Evolutionary conservation across 2,888 invertebrate genomes (phyloP).

Genomic region (Camponotus fellah): DNA sequence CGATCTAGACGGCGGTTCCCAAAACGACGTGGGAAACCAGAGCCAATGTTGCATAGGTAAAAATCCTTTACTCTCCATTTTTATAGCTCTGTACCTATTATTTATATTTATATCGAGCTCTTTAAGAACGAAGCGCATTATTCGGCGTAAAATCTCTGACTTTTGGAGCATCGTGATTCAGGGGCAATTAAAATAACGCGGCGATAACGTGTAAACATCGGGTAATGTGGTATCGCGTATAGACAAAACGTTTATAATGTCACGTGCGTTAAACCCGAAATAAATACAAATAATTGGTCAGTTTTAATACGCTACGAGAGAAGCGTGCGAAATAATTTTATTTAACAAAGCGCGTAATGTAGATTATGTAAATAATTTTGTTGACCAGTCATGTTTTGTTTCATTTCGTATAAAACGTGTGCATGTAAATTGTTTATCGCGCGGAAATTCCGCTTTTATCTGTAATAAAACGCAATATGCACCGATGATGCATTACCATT

Average conservation of each 20-base stretch:
- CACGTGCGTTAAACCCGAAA: constrained; percentile 58
- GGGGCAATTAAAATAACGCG: constrained; percentile 55
- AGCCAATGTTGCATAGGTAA: constrained; percentile 46
- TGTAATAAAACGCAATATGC: constrained; percentile 57
- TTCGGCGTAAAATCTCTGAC: constrained; percentile 45
- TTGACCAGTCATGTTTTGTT: constrained; percentile 58
- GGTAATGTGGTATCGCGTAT: constrained; percentile 56
- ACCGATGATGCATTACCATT: constrained; percentile 58
- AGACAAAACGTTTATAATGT: constrained; percentile 58
- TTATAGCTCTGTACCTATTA: not conserved
- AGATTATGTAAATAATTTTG: constrained; percentile 58
- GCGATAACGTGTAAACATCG: constrained; percentile 56
- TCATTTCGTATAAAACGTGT: constrained; percentile 56
- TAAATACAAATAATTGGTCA: constrained; percentile 58
- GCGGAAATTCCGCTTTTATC: constrained; percentile 57
- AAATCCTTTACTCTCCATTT: not conserved
- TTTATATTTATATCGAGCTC: not conserved
- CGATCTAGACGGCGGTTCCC: not conserved
- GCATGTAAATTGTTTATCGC: constrained; percentile 57
- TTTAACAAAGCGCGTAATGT: constrained; percentile 58
- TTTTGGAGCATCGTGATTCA: constrained; percentile 50
- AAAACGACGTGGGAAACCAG: constrained; percentile 38
- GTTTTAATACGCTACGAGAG: constrained; percentile 57
- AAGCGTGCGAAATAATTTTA: constrained; percentile 58
- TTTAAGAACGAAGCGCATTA: constrained; percentile 20